phyloP scores from a whole-genome alignment of 1,140 invertebrate genomes.

The Drosophila bocqueti region DNA sequence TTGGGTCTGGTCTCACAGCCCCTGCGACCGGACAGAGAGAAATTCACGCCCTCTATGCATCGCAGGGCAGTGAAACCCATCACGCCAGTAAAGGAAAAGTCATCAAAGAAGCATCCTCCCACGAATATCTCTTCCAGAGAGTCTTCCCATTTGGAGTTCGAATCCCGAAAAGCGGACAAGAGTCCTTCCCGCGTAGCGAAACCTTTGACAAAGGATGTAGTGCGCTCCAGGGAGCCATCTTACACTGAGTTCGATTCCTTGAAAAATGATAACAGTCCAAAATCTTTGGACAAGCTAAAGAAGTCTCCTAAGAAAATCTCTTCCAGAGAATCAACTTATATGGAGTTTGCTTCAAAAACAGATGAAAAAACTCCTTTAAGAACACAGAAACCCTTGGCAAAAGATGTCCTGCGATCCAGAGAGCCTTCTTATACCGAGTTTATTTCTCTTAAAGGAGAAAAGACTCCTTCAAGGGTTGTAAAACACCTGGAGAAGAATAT shows the following conservation, averaged over 20 bases:
- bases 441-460: neutral
- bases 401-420: neutral
- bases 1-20: constrained; percentile 18
- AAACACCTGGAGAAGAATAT: neutral
- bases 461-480: neutral
- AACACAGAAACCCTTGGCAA: neutral
- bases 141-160: constrained; percentile 20
- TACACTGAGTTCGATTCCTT: constrained; percentile 16
- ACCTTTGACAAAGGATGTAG: neutral
- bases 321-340: constrained; percentile 8
- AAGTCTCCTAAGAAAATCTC: constrained; percentile 2
- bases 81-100: constrained; percentile 7
- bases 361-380: neutral
- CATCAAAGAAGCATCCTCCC: constrained; percentile 3
- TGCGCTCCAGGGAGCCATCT: constrained; percentile 15
- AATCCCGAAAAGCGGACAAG: neutral
- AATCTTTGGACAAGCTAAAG: neutral
- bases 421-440: constrained; percentile 1
- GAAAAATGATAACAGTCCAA: neutral
- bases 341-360: neutral
- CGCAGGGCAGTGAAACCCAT: constrained; percentile 10
- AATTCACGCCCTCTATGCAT: constrained; percentile 12
- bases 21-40: constrained; percentile 23
- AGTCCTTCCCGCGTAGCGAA: neutral
- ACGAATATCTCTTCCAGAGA: constrained; percentile 22